Evolutionary conservation across 2,797 vertebrate species (phyloP).

Genomic region (Hyperoplus immaculatus): DNA sequence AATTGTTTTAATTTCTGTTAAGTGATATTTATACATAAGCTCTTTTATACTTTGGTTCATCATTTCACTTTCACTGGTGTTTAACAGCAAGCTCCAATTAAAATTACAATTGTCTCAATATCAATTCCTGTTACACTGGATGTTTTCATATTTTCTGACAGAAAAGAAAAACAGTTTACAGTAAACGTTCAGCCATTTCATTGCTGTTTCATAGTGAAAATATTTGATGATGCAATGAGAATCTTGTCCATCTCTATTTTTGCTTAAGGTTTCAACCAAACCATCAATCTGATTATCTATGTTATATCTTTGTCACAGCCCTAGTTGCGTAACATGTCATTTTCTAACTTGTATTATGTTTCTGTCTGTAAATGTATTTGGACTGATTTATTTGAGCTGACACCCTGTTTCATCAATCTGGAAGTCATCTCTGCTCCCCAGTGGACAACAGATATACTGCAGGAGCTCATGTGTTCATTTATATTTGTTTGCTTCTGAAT

Average conservation of each 20-base stretch:
- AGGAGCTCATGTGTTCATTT: neutral
- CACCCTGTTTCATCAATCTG: slow-evolving; percentile 1
- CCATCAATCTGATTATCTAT: neutral
- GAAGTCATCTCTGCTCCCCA: slow-evolving; percentile 55
- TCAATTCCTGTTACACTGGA: neutral
- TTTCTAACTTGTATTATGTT: neutral
- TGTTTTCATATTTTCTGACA: neutral
- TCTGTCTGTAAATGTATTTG: slow-evolving; percentile 3
- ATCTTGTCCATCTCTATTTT: slow-evolving; percentile 1
- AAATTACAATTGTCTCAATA: neutral
- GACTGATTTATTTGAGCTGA: neutral
- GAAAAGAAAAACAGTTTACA: neutral
- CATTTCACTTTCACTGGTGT: slow-evolving; percentile 22
- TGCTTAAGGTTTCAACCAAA: neutral
- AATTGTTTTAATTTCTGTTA: neutral
- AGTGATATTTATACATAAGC: neutral
- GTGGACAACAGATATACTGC: slow-evolving; percentile 60
- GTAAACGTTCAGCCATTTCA: neutral
- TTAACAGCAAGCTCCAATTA: neutral
- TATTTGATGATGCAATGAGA: slow-evolving; percentile 17
- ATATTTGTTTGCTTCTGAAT: slow-evolving; percentile 8
- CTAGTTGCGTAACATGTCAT: neutral
- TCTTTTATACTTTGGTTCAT: neutral
- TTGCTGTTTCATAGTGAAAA: slow-evolving; percentile 1
- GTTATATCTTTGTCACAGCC: neutral